Conservation (phyloP, 1,140 invertebrate genomes). For the Oncopodura yosiiana region DNA sequence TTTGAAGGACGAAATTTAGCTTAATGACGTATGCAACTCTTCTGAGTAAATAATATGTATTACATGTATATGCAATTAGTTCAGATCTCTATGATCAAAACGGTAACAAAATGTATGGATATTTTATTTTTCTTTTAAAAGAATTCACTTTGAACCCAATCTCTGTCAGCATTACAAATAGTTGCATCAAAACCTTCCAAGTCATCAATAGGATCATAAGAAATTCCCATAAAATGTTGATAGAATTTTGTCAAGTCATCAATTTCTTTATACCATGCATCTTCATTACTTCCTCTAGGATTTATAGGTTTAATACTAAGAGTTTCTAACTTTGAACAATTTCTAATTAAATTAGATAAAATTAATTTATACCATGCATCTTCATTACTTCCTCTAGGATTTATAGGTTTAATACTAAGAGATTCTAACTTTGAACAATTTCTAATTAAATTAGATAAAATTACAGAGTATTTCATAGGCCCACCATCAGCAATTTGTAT, state of each 20-base stretch:
- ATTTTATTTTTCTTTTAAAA: neutral
- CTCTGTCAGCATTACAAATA: slow-evolving; percentile 9
- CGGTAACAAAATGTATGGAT: neutral
- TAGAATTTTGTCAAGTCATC: slow-evolving; percentile 11
- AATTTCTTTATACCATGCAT: slow-evolving; percentile 18
- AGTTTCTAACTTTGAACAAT: slow-evolving; percentile 20
- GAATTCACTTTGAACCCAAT: slow-evolving; percentile 20
- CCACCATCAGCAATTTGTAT: slow-evolving; percentile 22
- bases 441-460: slow-evolving; percentile 17
- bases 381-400: slow-evolving; percentile 6
- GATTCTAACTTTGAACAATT: slow-evolving; percentile 24
- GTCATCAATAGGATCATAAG: slow-evolving; percentile 27
- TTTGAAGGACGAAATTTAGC: neutral
- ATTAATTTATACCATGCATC: slow-evolving; percentile 14
- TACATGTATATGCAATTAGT: neutral
- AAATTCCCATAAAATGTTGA: slow-evolving; percentile 21
- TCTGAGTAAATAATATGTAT: neutral
- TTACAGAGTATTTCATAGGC: slow-evolving; percentile 11
- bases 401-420: slow-evolving; percentile 19
- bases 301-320: slow-evolving; percentile 19
- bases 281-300: slow-evolving; percentile 8
- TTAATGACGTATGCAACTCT: neutral
- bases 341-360: slow-evolving; percentile 6
- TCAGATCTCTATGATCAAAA: neutral
- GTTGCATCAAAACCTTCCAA: slow-evolving; percentile 28